These are phyloP conservation scores for Lasioglossum pauxillum DNA, from an alignment of 2,888 invertebrate genomes.

Conservation along the genomic window DNA sequence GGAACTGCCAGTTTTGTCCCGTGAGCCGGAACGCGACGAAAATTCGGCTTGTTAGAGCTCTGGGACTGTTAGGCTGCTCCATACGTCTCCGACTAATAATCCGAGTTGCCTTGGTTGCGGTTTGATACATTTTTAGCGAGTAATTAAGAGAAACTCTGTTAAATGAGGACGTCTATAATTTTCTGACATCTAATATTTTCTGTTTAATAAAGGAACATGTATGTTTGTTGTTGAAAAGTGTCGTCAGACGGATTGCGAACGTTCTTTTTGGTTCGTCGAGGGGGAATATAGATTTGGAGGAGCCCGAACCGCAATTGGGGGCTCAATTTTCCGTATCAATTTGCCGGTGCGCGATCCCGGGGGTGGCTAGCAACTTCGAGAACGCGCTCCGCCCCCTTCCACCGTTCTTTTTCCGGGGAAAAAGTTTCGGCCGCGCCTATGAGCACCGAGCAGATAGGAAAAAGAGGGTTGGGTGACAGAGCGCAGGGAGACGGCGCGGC, in stretches of 20 bases:
- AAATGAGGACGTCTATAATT: background rate
- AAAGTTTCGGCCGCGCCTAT: conserved; percentile 78
- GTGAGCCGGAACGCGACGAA: background rate
- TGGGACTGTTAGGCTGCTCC: background rate
- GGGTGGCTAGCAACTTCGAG: conserved; percentile 22
- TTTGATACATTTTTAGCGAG: background rate
- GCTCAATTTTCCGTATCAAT: conserved; percentile 39
- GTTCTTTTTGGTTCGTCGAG: background rate
- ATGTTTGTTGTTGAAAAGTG: background rate
- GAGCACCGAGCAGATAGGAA: conserved; percentile 78
- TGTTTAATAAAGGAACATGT: too few species aligned
- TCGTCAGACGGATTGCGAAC: background rate
- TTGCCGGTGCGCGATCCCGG: conserved; percentile 12
- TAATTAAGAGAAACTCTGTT: background rate
- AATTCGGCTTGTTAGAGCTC: conserved; percentile 7
- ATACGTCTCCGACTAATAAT: background rate
- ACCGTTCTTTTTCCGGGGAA: conserved; percentile 63
- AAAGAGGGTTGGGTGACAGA: conserved; percentile 71
- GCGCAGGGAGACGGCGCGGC: conserved; percentile 67
- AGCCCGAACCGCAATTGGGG: background rate
- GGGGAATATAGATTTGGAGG: background rate
- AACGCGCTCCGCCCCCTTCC: conserved; percentile 24
- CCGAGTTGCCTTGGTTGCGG: background rate
- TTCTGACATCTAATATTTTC: too few species aligned
- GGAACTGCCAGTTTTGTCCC: background rate